Evolutionary conservation across 2,797 vertebrate genomes (phyloP).

Genomic region (Loris lydekkerianus): DNA sequence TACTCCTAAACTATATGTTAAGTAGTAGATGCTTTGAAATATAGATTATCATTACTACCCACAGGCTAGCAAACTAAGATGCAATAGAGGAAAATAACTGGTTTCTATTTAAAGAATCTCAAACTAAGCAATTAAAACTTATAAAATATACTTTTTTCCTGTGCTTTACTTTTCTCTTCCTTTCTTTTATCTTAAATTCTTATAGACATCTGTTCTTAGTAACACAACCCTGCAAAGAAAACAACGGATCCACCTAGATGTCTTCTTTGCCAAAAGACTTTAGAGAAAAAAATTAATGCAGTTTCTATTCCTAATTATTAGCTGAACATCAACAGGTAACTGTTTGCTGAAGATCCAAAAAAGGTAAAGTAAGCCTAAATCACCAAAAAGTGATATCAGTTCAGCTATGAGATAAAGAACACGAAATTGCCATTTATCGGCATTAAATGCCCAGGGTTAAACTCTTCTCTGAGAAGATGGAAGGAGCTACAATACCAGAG

Average conservation of each 20-base stretch:
- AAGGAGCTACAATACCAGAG: background rate
- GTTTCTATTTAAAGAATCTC: background rate
- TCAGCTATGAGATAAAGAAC: background rate
- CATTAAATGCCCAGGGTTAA: background rate
- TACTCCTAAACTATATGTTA: background rate
- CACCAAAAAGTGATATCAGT: background rate
- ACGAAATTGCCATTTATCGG: fast-evolving
- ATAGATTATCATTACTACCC: background rate
- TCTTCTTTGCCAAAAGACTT: background rate
- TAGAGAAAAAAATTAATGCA: background rate
- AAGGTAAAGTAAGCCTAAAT: background rate
- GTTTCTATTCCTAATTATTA: background rate
- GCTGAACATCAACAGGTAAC: background rate
- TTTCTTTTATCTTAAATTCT: background rate
- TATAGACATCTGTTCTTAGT: background rate
- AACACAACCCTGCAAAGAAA: background rate
- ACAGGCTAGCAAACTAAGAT: background rate
- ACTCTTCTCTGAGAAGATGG: background rate
- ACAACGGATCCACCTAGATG: background rate
- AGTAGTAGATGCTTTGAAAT: background rate
- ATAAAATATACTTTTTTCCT: background rate
- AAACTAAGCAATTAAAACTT: background rate
- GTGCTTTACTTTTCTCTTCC: background rate
- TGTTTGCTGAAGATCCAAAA: background rate
- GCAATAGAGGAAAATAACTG: background rate